Evolutionary conservation across 2,888 invertebrate species (phyloP).

Genomic region (Amblyteles armatorius): DNA sequence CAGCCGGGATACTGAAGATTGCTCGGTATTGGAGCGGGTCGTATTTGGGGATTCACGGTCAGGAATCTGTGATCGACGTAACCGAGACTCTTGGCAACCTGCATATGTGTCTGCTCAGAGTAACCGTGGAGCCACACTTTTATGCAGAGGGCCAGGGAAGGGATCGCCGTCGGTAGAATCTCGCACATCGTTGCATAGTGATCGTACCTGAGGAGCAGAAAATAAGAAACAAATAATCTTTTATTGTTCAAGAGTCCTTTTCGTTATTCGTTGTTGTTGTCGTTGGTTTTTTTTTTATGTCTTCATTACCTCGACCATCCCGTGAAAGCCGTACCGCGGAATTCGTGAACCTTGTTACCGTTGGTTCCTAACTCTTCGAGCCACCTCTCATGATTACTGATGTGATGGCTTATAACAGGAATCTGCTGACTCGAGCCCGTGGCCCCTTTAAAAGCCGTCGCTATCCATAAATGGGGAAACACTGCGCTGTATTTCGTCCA

Average conservation of each 20-base stretch:
- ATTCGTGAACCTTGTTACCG: slow-evolving; percentile 85
- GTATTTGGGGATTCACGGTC: slow-evolving; percentile 81
- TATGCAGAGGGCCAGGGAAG: slow-evolving; percentile 88
- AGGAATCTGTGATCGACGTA: slow-evolving; percentile 82
- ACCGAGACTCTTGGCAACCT: slow-evolving; percentile 84
- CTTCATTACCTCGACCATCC: slow-evolving; percentile 89
- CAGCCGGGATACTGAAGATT: slow-evolving; percentile 84
- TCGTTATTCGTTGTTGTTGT: not conserved
- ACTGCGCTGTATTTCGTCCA: slow-evolving; percentile 89
- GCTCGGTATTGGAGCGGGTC: slow-evolving; percentile 84
- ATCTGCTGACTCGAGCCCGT: slow-evolving; percentile 91
- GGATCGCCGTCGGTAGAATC: slow-evolving; percentile 88
- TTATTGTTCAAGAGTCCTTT: not conserved
- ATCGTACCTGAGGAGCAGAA: slow-evolving; percentile 86
- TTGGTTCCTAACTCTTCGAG: slow-evolving; percentile 86
- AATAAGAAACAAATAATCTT: not conserved
- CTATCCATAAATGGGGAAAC: slow-evolving; percentile 91
- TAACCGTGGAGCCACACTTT: slow-evolving; percentile 86
- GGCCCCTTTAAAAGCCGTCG: slow-evolving; percentile 94
- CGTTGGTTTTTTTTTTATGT: not conserved
- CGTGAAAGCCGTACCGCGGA: slow-evolving; percentile 89
- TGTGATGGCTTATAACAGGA: slow-evolving; percentile 89
- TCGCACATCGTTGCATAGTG: slow-evolving; percentile 91
- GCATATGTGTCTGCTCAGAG: slow-evolving; percentile 83
- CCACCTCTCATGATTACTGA: slow-evolving; percentile 93